Percentiles rank a stretch among this genome's conserved stretches.
These are phyloP conservation scores for Tragelaphus scriptus DNA, from an alignment of 2,113 vertebrate genomes.

Conservation along the genomic window DNA sequence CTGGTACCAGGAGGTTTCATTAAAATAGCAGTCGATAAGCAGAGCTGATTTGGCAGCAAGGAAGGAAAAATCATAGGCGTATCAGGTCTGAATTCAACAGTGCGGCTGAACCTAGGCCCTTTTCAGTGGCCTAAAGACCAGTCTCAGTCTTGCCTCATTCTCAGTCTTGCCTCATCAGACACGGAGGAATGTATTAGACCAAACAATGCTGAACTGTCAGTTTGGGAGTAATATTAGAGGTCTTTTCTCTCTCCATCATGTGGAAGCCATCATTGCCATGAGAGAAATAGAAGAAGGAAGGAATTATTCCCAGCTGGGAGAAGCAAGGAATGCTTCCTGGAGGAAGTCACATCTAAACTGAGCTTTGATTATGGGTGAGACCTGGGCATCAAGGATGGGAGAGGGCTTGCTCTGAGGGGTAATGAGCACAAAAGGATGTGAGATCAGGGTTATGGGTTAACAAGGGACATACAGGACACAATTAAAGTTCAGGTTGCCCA, in stretches of 20 bases:
- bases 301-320: neutral
- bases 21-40: slow-evolving; percentile 66
- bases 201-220: neutral
- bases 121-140: slow-evolving; percentile 3
- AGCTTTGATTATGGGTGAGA: neutral
- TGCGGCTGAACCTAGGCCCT: neutral
- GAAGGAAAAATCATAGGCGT: slow-evolving; percentile 27
- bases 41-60: slow-evolving; percentile 23
- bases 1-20: slow-evolving; percentile 66
- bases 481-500: neutral
- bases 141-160: neutral
- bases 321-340: neutral
- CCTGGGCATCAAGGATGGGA: neutral
- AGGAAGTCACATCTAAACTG: neutral
- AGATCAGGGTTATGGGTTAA: neutral
- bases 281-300: neutral
- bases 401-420: too few relatives aligned
- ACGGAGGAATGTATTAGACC: neutral
- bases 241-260: neutral
- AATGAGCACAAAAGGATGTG: neutral
- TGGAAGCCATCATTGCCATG: neutral
- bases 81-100: slow-evolving; percentile 25
- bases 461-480: neutral
- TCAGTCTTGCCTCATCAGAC: neutral
- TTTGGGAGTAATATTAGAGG: neutral